These are phyloP conservation scores for Mormyrops boulengeri DNA, from an alignment of 2,797 vertebrate genomes.

Conservation along the genomic window DNA sequence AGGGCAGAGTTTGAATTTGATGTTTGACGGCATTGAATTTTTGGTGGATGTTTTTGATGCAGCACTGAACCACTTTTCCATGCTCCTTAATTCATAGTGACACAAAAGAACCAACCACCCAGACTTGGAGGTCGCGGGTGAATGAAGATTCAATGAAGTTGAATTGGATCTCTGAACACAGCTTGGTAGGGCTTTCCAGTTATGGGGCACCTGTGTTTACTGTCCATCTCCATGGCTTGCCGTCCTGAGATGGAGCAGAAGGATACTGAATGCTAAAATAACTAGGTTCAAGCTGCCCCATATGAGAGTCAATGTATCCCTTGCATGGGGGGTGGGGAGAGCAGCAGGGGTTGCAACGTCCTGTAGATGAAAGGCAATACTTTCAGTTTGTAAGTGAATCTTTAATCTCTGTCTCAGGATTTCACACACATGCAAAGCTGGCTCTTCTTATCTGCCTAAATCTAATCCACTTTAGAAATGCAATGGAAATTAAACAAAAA, in stretches of 20 bases:
- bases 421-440: background rate
- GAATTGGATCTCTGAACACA: background rate
- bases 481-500: background rate
- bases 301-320: background rate
- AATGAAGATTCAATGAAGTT: background rate
- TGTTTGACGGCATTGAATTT: background rate
- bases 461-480: background rate
- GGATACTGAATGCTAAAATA: constrained; percentile 7
- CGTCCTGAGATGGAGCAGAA: background rate
- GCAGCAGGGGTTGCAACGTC: background rate
- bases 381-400: constrained; percentile 7
- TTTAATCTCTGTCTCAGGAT: constrained; percentile 9
- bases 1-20: background rate
- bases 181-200: background rate
- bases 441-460: background rate
- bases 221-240: background rate
- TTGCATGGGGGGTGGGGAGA: background rate
- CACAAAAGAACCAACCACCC: background rate
- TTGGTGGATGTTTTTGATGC: background rate
- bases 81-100: background rate
- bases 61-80: background rate
- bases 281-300: background rate
- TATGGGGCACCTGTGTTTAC: background rate
- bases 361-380: background rate
- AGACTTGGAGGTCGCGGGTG: background rate